Conservation (phyloP, 1,140 invertebrate genomes). For the Eupristina koningsbergeri region DNA sequence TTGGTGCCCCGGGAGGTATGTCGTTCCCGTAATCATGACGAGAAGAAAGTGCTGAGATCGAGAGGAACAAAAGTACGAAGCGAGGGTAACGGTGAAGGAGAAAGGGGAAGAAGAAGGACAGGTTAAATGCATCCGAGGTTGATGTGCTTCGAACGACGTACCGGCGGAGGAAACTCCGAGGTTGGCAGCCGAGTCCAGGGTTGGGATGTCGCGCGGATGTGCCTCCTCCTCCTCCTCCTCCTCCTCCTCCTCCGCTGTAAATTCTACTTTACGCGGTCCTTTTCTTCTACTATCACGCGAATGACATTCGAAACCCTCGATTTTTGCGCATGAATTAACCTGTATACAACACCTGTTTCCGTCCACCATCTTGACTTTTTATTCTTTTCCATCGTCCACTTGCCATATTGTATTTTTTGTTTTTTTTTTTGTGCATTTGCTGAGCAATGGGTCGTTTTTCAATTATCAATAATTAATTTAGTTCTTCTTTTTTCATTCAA, state of each 20-base stretch:
- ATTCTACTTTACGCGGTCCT: not conserved
- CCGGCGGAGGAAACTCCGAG: too few relatives aligned
- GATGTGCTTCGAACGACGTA: not conserved
- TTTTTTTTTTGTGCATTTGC: not conserved
- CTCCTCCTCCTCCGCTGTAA: not conserved
- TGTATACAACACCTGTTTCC: not conserved
- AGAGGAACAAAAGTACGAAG: not conserved
- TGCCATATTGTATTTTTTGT: not conserved
- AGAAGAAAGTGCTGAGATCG: not conserved
- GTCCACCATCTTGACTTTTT: too few relatives aligned
- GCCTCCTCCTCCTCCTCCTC: too few relatives aligned
- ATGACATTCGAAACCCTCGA: not conserved
- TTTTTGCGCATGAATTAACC: not conserved
- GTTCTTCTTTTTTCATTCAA: too few relatives aligned
- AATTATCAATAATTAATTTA: too few relatives aligned
- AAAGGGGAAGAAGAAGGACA: not conserved
- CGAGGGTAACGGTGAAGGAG: too few relatives aligned
- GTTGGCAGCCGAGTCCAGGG: not conserved
- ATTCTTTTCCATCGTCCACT: too few relatives aligned
- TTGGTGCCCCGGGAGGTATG: too few relatives aligned
- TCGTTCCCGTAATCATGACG: not conserved
- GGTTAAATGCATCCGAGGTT: not conserved
- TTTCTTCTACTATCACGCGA: not conserved
- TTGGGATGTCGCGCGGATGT: slow-evolving; percentile 1
- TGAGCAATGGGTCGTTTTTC: too few relatives aligned